A percentile compares a stretch with the other conserved stretches of the same genome.
Evolutionary conservation across 2,888 invertebrate species (phyloP).

Genomic region (Brassicogethes aeneus): DNA sequence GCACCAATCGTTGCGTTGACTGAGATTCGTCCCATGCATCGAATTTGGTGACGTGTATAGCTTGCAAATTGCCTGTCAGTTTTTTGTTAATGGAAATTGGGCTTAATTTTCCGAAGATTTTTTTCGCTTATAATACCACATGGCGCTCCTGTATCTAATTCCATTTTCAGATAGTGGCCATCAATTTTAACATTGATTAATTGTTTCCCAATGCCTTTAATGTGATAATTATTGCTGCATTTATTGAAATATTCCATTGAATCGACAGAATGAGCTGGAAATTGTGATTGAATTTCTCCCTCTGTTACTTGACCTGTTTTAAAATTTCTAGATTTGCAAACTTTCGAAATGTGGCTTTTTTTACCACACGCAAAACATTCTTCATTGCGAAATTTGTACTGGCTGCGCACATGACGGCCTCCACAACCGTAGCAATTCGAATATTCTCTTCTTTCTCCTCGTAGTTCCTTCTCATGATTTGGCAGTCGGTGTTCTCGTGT

Average conservation of each 20-base stretch:
- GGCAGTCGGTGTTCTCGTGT: too few species aligned
- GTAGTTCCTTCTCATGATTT: not conserved
- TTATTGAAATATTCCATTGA: slow-evolving; percentile 3
- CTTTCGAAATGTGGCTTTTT: slow-evolving; percentile 4
- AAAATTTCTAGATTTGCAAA: not conserved
- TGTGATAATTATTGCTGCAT: too few species aligned
- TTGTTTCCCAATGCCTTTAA: too few species aligned
- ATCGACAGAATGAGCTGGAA: not conserved
- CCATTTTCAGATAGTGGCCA: slow-evolving; percentile 7
- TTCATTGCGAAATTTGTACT: slow-evolving; percentile 9
- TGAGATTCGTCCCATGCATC: slow-evolving; percentile 5
- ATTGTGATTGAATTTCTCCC: too few species aligned
- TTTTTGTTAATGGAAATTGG: too few species aligned
- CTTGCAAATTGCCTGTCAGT: too few species aligned
- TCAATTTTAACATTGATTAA: too few species aligned
- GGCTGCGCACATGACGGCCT: slow-evolving; percentile 6
- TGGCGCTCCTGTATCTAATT: too few species aligned
- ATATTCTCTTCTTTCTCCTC: not conserved
- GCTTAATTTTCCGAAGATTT: too few species aligned
- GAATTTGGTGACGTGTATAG: slow-evolving; percentile 9
- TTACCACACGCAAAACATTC: too few species aligned
- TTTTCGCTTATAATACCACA: too few species aligned
- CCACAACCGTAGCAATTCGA: slow-evolving; percentile 6
- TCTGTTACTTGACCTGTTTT: not conserved
- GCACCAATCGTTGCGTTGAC: slow-evolving; percentile 5